Evolutionary conservation across 1,140 invertebrate genomes (phyloP).

Genomic region (Asobara japonica): DNA sequence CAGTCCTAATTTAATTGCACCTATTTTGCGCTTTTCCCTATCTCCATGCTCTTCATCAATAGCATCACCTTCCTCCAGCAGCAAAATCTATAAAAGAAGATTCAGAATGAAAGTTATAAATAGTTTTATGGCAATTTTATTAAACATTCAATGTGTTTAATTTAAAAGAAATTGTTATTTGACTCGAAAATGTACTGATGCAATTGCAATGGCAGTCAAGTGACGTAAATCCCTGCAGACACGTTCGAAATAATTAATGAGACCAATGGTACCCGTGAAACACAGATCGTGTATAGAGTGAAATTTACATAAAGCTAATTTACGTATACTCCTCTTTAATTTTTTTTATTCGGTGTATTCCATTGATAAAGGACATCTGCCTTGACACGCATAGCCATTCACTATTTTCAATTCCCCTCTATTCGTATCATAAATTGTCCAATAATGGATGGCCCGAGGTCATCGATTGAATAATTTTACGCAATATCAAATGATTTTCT

Average conservation of each 20-base stretch:
- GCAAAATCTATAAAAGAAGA: constrained; percentile 51
- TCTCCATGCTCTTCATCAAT: constrained; percentile 56
- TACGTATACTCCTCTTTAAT: neutral
- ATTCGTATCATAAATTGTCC: neutral
- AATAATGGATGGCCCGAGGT: neutral
- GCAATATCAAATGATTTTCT: neutral
- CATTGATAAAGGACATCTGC: neutral
- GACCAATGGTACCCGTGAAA: constrained; percentile 6
- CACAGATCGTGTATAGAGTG: neutral
- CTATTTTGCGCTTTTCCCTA: constrained; percentile 79
- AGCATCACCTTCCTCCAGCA: constrained; percentile 55
- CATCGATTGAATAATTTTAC: neutral
- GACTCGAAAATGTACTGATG: neutral
- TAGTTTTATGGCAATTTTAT: neutral
- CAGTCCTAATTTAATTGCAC: constrained; percentile 75
- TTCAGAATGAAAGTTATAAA: neutral
- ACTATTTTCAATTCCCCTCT: constrained; percentile 22
- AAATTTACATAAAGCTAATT: neutral
- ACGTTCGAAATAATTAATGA: constrained; percentile 25
- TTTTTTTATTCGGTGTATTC: neutral
- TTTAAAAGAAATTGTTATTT: neutral
- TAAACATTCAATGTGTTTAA: neutral
- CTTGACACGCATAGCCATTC: constrained; percentile 20
- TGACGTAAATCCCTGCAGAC: neutral
- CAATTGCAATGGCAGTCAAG: neutral